Percentiles rank a stretch among this genome's conserved stretches.
phyloP scores from a whole-genome alignment of 2,888 invertebrate species.

The Villa cingulata region DNA sequence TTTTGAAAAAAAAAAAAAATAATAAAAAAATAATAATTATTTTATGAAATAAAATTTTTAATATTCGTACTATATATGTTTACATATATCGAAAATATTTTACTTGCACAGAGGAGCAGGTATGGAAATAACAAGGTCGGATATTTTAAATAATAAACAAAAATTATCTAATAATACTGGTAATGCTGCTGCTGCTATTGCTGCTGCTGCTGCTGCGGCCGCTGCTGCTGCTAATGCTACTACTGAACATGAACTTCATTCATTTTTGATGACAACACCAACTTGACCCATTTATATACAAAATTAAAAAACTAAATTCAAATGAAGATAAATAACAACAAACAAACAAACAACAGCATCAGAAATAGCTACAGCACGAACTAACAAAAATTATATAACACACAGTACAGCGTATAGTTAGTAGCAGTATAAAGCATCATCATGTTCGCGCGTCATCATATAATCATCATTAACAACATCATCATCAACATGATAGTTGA shows the following conservation, averaged over 20 bases:
- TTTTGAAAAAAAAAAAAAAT: too few species aligned
- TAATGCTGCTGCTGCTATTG: neutral
- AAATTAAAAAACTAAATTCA: too few species aligned
- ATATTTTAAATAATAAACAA: slow-evolving; percentile 20
- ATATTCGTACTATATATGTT: too few species aligned
- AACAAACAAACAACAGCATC: slow-evolving; percentile 30
- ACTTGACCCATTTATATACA: slow-evolving; percentile 35
- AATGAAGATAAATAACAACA: slow-evolving; percentile 20
- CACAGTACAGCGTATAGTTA: too few species aligned
- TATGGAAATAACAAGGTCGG: slow-evolving; percentile 39
- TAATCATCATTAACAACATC: too few species aligned
- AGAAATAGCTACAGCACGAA: slow-evolving; percentile 24
- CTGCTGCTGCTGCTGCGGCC: slow-evolving; percentile 16
- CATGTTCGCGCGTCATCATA: too few species aligned
- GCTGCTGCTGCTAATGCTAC: neutral
- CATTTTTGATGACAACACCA: slow-evolving; percentile 37
- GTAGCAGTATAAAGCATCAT: too few species aligned
- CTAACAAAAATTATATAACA: too few species aligned
- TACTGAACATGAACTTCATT: slow-evolving; percentile 35
- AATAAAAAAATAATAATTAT: too few species aligned
- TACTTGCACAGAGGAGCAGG: slow-evolving; percentile 34
- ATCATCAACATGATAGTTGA: too few species aligned
- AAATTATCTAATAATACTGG: too few species aligned
- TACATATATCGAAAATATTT: too few species aligned
- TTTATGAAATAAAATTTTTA: neutral